Base-by-base conservation (phyloP, 2,888 invertebrate genomes). In the Ecliptopera silaceata region DNA sequence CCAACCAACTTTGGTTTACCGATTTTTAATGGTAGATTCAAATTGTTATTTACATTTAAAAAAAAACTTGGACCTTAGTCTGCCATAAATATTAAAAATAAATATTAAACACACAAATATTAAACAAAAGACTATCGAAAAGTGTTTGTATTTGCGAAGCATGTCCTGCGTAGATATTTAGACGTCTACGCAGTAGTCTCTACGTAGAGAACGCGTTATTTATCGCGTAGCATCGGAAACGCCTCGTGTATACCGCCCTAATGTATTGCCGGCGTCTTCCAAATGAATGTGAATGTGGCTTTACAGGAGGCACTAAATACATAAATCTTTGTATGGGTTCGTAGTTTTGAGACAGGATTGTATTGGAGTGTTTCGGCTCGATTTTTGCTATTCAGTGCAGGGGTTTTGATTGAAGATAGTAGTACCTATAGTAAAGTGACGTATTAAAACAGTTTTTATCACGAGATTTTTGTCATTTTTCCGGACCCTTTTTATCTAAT, bases 181-280 rank as follows among this genome's bases (percentile, higher is more conserved):
- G 63, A 67, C 64, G 71, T 13, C 15, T 6, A 15, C 12, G 34
- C 36, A 5, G 12, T n/a, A 4, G 32, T 12, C 34, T 12, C 42
- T 42, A 50, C 38, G 41, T 45, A 39, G 43, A 47, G 59, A 54
- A 59, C 63, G 69, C 64, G 70, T 63, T 64, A 86, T 87, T 85
- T 87, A 88, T 84, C 65, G 79, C 72, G 62, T 53, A 69, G 78
- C 81, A 80, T 80, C 79, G 85, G 86, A 82, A 85, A 80, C 79
- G 79, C 75, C 79, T 76, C 64, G 64, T 59, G 70, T 71, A 75
- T 69, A 70, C 69, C 69, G 64, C 63, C 62, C 59, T 79, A 74
- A 79, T 77, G 74, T 75, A 78, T 75, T 71, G 67, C 71, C 63
- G 65, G 65, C 54, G 64, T 70, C 65, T 65, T 60, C 68, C 61